Evolutionary conservation across 2,113 vertebrate genomes (phyloP).

Genomic region (Tyto alba): DNA sequence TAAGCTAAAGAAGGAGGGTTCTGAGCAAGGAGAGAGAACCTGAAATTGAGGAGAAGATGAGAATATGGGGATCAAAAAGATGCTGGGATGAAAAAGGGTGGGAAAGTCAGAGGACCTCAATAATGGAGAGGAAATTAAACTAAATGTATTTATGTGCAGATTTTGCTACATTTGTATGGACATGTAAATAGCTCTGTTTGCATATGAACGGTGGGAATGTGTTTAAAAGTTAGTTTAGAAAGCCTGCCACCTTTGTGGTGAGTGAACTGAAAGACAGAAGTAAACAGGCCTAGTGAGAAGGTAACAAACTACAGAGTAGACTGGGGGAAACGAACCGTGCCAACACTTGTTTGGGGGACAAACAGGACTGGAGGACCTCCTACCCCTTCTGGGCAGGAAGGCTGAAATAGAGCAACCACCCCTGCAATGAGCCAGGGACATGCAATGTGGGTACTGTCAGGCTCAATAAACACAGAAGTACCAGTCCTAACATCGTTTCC

Average conservation of each 20-base stretch:
- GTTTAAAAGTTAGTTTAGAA: neutral
- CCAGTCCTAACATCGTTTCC: neutral
- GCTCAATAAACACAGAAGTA: neutral
- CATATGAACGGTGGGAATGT: constrained; percentile 10
- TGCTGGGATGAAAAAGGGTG: neutral
- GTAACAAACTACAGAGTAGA: neutral
- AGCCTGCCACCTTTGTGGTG: neutral
- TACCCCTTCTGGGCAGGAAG: neutral
- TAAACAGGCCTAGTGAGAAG: neutral
- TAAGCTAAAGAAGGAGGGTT: neutral
- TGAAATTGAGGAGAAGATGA: neutral
- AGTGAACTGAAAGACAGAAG: neutral
- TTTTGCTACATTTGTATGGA: neutral
- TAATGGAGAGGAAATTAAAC: neutral
- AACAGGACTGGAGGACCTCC: neutral
- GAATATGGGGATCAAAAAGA: neutral
- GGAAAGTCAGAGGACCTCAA: neutral
- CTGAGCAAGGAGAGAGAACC: neutral
- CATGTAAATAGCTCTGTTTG: constrained; percentile 21
- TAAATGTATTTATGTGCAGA: neutral
- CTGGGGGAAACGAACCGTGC: neutral
- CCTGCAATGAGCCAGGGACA: neutral
- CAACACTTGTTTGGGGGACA: neutral
- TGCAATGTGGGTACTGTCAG: neutral
- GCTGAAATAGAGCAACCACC: neutral